Base-by-base conservation (phyloP, 92 coral and sea anemone genomes). In the Ricordea florida region DNA sequence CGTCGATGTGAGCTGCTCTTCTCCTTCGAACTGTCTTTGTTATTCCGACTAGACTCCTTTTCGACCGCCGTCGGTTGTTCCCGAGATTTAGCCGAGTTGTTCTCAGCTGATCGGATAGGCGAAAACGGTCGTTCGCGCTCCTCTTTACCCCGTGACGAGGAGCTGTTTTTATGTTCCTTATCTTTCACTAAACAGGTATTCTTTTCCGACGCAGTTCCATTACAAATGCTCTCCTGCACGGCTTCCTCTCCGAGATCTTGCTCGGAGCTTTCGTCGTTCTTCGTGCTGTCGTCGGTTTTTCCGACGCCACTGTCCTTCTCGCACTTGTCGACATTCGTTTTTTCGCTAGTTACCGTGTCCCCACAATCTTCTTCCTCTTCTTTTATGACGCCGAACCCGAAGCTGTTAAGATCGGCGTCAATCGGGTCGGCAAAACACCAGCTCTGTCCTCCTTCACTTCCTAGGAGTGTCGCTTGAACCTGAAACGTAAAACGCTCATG, bases 261-360 rank as follows among this genome's bases (percentile, higher is more conserved):
- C 68, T 83, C 98, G 53, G 98, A 94, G 74, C 96, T 93, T 59
- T 89, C 97, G 62, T 90, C 97, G 43, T 92, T 88, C 67, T 93
- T 93, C 35, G 90, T 80, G 50, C 97, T 90, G 38, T 94, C 98
- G 58, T 94, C 98, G 23, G 97, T 94, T 25, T 91, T 81, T 4
- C 98, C 97, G 53, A 94, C 88, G 6, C 97, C 98, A 34, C 97
- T 92, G 82, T 94, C 98, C 51, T 94, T 94, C 52, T 94, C 98
- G 62, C 97, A 94, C 57, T 94, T 94, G 40, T 94, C 97, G 14
- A 89, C 93, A 42, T 74, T 87, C 14, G 90, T 80, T 41, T 87
- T 83, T 29, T 91, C 90, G 29, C 86, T 75, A 46, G 76, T 89
- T 8, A 92, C 86, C 28, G 90, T 83, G 16, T 87, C 98, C 3